These are phyloP conservation scores for Turdus rufiventris DNA, from an alignment of 2,113 vertebrate species.

Conservation along the genomic window DNA sequence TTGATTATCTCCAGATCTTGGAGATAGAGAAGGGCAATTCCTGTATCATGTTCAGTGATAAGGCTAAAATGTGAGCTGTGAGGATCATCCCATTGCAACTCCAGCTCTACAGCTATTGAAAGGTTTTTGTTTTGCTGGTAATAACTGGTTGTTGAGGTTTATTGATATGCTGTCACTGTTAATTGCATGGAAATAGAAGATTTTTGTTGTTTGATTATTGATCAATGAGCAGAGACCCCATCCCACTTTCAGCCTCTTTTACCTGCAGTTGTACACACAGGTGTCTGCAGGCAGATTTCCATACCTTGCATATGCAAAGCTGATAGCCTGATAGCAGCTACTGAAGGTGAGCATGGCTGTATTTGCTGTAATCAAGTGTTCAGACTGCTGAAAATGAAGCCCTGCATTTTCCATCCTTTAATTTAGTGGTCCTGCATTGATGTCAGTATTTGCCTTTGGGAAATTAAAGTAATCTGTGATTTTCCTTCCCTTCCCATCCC, in stretches of 20 bases:
- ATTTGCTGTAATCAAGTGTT: background rate
- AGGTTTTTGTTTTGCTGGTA: background rate
- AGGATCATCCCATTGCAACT: background rate
- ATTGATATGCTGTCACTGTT: background rate
- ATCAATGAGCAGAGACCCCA: background rate
- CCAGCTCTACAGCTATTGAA: background rate
- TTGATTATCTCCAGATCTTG: background rate
- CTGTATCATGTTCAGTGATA: background rate
- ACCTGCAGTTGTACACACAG: background rate
- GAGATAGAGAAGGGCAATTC: background rate
- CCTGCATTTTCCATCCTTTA: background rate
- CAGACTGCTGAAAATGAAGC: constrained; percentile 5
- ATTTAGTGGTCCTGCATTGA: background rate
- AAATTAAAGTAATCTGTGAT: background rate
- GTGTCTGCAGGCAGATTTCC: background rate
- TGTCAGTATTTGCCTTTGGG: background rate
- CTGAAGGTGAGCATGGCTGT: background rate
- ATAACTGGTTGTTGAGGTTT: background rate
- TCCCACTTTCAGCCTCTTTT: background rate
- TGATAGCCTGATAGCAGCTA: background rate
- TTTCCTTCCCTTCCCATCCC: background rate
- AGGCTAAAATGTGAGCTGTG: background rate
- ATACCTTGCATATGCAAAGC: background rate
- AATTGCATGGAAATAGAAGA: background rate
- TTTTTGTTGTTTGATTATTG: background rate